Percentiles rank a stretch among this genome's conserved stretches.
These are phyloP conservation scores for Ceratoteleas bidentatus DNA, from an alignment of 1,140 invertebrate species.

Conservation along the genomic window DNA sequence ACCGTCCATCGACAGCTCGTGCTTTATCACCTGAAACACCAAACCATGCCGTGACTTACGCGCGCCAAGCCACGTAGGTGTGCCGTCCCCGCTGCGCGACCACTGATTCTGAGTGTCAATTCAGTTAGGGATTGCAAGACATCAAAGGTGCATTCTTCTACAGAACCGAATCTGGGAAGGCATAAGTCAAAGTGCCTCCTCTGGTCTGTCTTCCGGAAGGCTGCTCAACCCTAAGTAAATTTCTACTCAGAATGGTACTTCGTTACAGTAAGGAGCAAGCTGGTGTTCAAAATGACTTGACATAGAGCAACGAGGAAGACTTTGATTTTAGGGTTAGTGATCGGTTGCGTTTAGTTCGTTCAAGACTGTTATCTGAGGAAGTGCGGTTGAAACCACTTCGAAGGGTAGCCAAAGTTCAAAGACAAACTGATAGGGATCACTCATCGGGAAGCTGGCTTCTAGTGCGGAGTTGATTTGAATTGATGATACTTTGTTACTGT, in stretches of 20 bases:
- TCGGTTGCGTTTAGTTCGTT: not conserved
- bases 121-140: not conserved
- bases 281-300: slow-evolving; percentile 17
- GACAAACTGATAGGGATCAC: slow-evolving; percentile 4
- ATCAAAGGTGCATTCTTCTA: not conserved
- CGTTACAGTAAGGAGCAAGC: not conserved
- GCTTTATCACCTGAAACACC: slow-evolving; percentile 88
- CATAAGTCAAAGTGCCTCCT: too few relatives aligned
- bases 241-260: not conserved
- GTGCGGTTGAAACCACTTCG: slow-evolving; percentile 4
- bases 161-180: too few relatives aligned
- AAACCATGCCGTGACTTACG: slow-evolving; percentile 50
- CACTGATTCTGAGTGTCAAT: not conserved
- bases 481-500: too few relatives aligned
- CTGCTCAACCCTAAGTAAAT: slow-evolving; percentile 6
- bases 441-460: not conserved
- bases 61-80: slow-evolving; percentile 18
- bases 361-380: not conserved
- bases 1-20: slow-evolving; percentile 96
- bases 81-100: slow-evolving; percentile 15
- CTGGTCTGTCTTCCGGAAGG: not conserved
- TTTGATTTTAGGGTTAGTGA: not conserved
- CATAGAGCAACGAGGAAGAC: too few relatives aligned
- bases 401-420: not conserved
- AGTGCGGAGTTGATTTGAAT: not conserved